These are phyloP conservation scores for Diachasma alloeum DNA, from an alignment of 1,140 invertebrate genomes.

Conservation along the genomic window DNA sequence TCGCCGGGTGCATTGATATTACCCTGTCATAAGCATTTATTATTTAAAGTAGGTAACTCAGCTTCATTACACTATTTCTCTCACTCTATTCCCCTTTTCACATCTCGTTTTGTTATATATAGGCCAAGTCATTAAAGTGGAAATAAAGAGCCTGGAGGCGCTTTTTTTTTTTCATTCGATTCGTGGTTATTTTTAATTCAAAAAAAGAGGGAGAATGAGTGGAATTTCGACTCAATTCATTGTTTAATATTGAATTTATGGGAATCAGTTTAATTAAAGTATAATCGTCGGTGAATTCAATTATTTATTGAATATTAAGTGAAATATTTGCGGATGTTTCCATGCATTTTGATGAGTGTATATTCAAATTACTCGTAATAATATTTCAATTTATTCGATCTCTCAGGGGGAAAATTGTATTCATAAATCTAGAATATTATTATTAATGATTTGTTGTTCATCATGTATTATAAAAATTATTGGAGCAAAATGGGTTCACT, in stretches of 20 bases:
- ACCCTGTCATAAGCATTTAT: slow-evolving; percentile 8
- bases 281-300: background rate
- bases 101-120: background rate
- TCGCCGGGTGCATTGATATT: slow-evolving; percentile 29
- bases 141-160: slow-evolving; percentile 12
- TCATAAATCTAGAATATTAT: no score
- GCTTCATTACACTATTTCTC: background rate
- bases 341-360: no score
- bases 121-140: slow-evolving; percentile 12
- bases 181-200: background rate
- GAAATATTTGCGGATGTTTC: background rate
- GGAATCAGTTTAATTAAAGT: background rate
- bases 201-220: background rate
- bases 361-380: background rate
- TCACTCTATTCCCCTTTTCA: background rate
- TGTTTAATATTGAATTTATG: background rate
- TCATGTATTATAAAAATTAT: no score
- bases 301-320: background rate
- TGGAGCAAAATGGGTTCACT: no score
- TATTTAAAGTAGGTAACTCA: background rate
- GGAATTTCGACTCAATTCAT: background rate
- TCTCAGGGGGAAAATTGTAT: no score
- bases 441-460: no score
- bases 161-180: background rate
- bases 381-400: background rate